These are phyloP conservation scores for Dione juno DNA, from an alignment of 2,888 invertebrate species.

Conservation along the genomic window DNA sequence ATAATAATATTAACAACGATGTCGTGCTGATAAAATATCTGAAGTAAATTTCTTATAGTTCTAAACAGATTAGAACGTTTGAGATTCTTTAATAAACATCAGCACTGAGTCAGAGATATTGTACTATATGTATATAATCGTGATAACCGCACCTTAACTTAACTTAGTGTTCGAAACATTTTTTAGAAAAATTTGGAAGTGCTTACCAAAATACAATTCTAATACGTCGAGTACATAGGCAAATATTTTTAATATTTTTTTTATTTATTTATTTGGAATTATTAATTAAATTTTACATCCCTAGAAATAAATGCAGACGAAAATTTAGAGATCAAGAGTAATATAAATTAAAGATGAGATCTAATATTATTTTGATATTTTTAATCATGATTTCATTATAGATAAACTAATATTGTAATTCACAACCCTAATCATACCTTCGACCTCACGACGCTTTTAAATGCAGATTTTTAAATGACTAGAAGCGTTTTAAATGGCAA, in stretches of 20 bases:
- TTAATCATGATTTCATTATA: conserved; percentile 54
- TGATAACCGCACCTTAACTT: conserved; percentile 70
- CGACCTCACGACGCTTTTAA: conserved; percentile 61
- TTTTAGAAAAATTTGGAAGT: conserved; percentile 63
- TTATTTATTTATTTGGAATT: conserved; percentile 26
- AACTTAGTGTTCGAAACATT: conserved; percentile 67
- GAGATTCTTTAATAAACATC: conserved; percentile 61
- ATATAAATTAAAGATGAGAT: conserved; percentile 70
- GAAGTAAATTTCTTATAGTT: conserved; percentile 49
- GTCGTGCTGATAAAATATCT: conserved; percentile 60
- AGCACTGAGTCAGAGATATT: conserved; percentile 58
- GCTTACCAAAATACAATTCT: conserved; percentile 63
- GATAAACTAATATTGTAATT: conserved; percentile 76
- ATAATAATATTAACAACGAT: conserved; percentile 35
- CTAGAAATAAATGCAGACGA: conserved; percentile 71
- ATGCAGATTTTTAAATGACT: conserved; percentile 57
- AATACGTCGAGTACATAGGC: conserved; percentile 67
- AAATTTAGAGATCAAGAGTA: conserved; percentile 76
- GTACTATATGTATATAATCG: conserved; percentile 25
- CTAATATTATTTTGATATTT: conserved; percentile 65
- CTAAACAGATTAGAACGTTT: conserved; percentile 53
- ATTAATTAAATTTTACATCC: conserved; percentile 46
- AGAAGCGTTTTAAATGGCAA: conserved; percentile 73
- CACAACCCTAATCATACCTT: conserved; percentile 80
- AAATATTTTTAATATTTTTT: conserved; percentile 60